These are phyloP conservation scores for Girardinus metallicus DNA, from an alignment of 2,797 vertebrate species.

Conservation along the genomic window DNA sequence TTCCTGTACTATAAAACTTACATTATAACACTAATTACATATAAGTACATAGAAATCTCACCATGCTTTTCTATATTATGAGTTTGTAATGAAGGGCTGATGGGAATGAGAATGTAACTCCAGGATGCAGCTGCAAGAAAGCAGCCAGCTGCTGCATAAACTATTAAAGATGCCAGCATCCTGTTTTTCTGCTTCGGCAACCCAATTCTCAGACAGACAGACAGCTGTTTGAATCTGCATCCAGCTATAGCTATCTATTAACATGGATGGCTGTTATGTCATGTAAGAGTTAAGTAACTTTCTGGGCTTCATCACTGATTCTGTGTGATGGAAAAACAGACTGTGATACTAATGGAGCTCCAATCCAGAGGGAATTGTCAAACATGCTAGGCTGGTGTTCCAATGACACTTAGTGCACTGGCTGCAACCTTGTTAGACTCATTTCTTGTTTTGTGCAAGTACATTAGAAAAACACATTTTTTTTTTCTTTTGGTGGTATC, in stretches of 20 bases:
- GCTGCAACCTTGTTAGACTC: background rate
- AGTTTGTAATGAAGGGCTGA: background rate
- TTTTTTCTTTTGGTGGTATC: background rate
- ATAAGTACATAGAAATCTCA: background rate
- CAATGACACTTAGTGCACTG: background rate
- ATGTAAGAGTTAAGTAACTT: constrained; percentile 5
- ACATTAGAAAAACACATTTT: constrained; percentile 1
- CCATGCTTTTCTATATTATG: too few relatives aligned
- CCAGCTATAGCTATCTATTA: background rate
- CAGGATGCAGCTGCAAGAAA: constrained; percentile 39
- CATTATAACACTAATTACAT: background rate
- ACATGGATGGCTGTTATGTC: constrained; percentile 18
- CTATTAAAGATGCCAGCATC: constrained; percentile 29
- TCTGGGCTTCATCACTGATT: constrained; percentile 13
- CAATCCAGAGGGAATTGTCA: constrained; percentile 16
- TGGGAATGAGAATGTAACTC: constrained; percentile 9
- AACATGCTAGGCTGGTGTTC: background rate
- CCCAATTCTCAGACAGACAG: background rate
- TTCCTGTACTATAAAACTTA: background rate
- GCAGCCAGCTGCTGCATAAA: constrained; percentile 29
- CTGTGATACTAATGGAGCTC: constrained; percentile 17
- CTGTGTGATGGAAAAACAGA: constrained; percentile 5
- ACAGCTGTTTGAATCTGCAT: background rate
- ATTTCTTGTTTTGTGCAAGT: background rate
- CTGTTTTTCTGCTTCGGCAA: constrained; percentile 31